These are phyloP conservation scores for Anser brachyrhynchus DNA, from an alignment of 2,113 vertebrate species.

Conservation along the genomic window DNA sequence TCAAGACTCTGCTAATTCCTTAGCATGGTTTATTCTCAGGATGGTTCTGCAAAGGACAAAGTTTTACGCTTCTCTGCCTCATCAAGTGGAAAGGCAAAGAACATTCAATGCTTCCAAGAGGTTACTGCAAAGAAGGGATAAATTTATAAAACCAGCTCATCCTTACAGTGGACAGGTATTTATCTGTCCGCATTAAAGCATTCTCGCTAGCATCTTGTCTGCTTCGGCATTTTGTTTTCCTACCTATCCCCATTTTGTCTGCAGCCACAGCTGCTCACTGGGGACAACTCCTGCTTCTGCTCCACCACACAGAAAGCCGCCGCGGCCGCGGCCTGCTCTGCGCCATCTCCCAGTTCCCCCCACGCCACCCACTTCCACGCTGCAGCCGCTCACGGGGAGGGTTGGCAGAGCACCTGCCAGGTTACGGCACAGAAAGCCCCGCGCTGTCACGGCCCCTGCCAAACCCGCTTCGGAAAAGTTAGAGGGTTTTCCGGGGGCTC, in stretches of 20 bases:
- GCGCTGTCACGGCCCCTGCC: background rate
- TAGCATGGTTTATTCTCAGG: background rate
- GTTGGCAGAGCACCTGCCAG: background rate
- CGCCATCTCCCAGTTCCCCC: background rate
- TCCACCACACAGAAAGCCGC: background rate
- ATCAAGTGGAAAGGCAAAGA: background rate
- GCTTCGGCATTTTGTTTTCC: background rate
- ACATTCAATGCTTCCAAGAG: background rate
- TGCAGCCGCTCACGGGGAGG: background rate
- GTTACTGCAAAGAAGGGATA: background rate
- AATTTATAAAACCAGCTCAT: background rate
- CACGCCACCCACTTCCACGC: background rate
- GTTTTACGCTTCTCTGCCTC: too few relatives aligned
- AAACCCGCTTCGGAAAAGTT: background rate
- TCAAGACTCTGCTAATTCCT: background rate
- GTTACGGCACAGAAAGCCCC: background rate
- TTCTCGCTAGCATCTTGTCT: background rate
- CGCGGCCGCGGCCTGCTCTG: rapidly evolving
- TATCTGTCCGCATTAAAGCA: background rate
- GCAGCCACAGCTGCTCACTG: background rate
- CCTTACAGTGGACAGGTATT: background rate
- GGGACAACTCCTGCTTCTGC: background rate
- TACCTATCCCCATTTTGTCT: background rate
- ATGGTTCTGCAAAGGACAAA: background rate
- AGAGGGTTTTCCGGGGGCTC: background rate